Conservation (phyloP, 2,888 invertebrate genomes). For the Rhamphomyia laevipes region DNA sequence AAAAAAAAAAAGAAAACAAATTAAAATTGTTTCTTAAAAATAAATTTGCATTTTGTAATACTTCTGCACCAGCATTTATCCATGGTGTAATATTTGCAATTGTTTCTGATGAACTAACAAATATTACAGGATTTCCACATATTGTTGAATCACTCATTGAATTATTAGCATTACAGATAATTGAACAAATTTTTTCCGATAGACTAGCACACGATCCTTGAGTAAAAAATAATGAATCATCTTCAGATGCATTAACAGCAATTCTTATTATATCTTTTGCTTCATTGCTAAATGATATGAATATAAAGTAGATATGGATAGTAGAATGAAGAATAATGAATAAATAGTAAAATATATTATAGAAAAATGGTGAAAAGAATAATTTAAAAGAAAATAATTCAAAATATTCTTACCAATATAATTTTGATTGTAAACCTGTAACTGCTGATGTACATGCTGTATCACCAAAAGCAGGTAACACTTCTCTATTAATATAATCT, state of each 20-base stretch:
- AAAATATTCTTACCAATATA: constrained; percentile 54
- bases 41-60: constrained; percentile 29
- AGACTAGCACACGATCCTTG: constrained; percentile 13
- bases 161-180: constrained; percentile 9
- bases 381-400: too few relatives aligned
- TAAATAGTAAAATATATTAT: neutral
- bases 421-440: constrained; percentile 75
- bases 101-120: constrained; percentile 60
- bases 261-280: constrained; percentile 66
- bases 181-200: constrained; percentile 13
- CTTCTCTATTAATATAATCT: constrained; percentile 66
- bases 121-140: constrained; percentile 12
- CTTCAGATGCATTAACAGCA: constrained; percentile 66
- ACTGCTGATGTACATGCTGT: constrained; percentile 56
- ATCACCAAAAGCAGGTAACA: constrained; percentile 74
- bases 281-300: constrained; percentile 54
- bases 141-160: neutral
- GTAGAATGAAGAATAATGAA: neutral
- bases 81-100: constrained; percentile 69
- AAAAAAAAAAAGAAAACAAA: constrained; percentile 8
- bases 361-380: too few relatives aligned
- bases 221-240: constrained; percentile 65
- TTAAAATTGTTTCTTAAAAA: constrained; percentile 4
- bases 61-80: constrained; percentile 68
- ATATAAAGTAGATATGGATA: neutral